These are phyloP conservation scores for Gobionotothen gibberifrons DNA, from an alignment of 2,797 vertebrate genomes.

Conservation along the genomic window DNA sequence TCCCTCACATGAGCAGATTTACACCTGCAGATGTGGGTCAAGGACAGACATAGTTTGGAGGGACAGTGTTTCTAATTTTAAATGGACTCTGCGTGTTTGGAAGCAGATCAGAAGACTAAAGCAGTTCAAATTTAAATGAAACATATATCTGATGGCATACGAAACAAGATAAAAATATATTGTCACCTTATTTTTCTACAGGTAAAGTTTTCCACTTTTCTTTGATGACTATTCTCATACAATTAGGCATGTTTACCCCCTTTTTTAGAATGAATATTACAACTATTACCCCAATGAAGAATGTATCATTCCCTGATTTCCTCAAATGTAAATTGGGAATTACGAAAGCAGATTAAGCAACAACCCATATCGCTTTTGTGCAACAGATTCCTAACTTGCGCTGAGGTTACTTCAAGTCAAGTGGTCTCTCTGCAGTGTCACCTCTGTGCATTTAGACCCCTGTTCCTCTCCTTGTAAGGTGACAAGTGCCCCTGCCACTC, in stretches of 20 bases:
- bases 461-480: slow-evolving; percentile 71
- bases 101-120: not conserved
- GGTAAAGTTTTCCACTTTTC: not conserved
- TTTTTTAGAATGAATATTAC: not conserved
- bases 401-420: slow-evolving; percentile 8
- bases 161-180: not conserved
- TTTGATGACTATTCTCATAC: not conserved
- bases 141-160: not conserved
- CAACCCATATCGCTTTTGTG: not conserved
- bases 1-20: not conserved
- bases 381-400: slow-evolving; percentile 6
- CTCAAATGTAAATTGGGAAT: not conserved
- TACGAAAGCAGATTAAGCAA: not conserved
- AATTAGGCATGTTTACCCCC: not conserved
- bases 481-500: slow-evolving; percentile 28
- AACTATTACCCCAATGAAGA: too few species aligned
- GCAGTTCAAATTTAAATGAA: not conserved
- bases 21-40: slow-evolving; percentile 24
- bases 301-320: too few species aligned
- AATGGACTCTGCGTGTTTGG: slow-evolving; percentile 37
- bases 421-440: slow-evolving; percentile 29
- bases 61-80: slow-evolving; percentile 51
- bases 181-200: not conserved
- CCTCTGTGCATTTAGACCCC: slow-evolving; percentile 13
- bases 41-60: slow-evolving; percentile 24